A percentile compares a stretch with the other conserved stretches of the same genome.
Conservation (phyloP, 1,140 invertebrate species). For the Leptopilina boulardi region DNA sequence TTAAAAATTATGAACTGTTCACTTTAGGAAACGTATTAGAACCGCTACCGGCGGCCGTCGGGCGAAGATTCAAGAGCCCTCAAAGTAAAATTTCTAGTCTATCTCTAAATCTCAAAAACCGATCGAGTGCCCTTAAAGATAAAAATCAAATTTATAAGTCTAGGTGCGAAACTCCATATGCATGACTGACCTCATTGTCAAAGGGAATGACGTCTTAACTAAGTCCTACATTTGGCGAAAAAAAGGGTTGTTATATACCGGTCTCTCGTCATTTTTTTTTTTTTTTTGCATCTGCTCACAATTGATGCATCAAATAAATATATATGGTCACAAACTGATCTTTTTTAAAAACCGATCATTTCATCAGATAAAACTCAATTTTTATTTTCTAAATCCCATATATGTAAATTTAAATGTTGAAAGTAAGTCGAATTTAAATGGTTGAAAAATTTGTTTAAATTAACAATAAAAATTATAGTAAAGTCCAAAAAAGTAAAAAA, state of each 20-base stretch:
- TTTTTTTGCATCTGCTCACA: constrained; percentile 22
- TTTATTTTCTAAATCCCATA: background rate
- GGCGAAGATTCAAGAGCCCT: constrained; percentile 66
- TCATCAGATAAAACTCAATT: constrained; percentile 44
- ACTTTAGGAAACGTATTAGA: constrained; percentile 45
- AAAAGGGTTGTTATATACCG: constrained; percentile 44
- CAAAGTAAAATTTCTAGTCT: constrained; percentile 62
- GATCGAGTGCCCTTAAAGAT: constrained; percentile 75
- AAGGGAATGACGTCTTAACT: constrained; percentile 75
- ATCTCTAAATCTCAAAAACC: constrained; percentile 72
- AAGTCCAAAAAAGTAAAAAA: too few species aligned
- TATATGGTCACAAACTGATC: constrained; percentile 35
- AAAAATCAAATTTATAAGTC: constrained; percentile 72
- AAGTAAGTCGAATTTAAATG: too few species aligned
- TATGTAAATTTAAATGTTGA: background rate
- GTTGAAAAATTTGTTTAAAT: background rate
- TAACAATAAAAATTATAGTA: too few species aligned
- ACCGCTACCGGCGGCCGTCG: constrained; percentile 54
- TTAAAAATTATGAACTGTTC: constrained; percentile 47
- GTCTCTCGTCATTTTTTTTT: constrained; percentile 28
- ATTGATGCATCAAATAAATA: constrained; percentile 26
- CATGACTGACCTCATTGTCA: constrained; percentile 75
- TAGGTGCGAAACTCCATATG: constrained; percentile 74
- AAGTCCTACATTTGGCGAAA: constrained; percentile 64
- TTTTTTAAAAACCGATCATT: constrained; percentile 35